A percentile compares a stretch with the other conserved stretches of the same genome.
Conservation (phyloP, 1,140 invertebrate genomes). For the Leptoteleia sp. region DNA sequence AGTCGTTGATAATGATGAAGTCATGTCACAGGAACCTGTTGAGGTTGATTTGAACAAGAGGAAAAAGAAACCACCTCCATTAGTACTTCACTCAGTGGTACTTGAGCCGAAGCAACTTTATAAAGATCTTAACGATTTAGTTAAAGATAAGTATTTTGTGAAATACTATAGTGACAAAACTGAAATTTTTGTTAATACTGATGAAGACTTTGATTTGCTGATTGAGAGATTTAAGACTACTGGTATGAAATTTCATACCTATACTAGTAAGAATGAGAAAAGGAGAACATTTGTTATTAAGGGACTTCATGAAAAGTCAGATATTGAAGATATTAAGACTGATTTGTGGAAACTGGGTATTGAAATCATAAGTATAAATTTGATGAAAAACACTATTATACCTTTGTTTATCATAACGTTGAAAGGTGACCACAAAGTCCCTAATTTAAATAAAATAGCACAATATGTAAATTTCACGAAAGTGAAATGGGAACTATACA, state of each 20-base stretch:
- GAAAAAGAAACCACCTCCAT: too few relatives aligned
- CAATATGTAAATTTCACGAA: slow-evolving; percentile 36
- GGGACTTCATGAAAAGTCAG: slow-evolving; percentile 31
- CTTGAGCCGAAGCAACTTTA: too few relatives aligned
- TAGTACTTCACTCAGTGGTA: too few relatives aligned
- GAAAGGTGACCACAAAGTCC: background rate
- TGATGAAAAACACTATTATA: slow-evolving; percentile 28
- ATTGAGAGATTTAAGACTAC: too few relatives aligned
- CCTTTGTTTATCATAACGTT: slow-evolving; percentile 40
- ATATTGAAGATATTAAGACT: slow-evolving; percentile 33
- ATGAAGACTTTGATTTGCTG: too few relatives aligned
- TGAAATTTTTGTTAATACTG: too few relatives aligned
- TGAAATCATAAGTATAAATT: slow-evolving; percentile 4
- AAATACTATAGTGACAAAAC: too few relatives aligned
- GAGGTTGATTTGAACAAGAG: too few relatives aligned
- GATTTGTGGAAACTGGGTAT: slow-evolving; percentile 15
- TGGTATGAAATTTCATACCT: slow-evolving; percentile 29
- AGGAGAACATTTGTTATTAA: slow-evolving; percentile 35
- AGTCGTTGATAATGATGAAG: too few relatives aligned
- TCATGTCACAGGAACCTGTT: too few relatives aligned
- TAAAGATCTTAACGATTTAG: too few relatives aligned
- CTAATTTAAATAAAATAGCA: slow-evolving; percentile 4
- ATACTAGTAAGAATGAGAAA: slow-evolving; percentile 20
- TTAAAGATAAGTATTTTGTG: too few relatives aligned
- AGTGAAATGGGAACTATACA: slow-evolving; percentile 30